Conservation (phyloP, 1,140 invertebrate genomes). For the Sitobion miscanthi region DNA sequence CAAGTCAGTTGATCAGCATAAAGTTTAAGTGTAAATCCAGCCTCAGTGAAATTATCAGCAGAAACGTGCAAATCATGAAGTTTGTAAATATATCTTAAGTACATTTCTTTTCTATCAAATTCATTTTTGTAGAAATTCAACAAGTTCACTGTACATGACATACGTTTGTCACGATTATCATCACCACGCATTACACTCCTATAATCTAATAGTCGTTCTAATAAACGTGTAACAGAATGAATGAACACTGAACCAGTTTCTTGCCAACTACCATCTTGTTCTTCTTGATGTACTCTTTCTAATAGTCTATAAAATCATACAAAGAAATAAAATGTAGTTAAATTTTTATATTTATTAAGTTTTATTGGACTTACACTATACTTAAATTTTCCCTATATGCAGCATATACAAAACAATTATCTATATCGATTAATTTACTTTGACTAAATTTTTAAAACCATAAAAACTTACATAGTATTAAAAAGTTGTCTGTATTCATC, state of each 20-base stretch:
- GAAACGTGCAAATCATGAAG: conserved; percentile 91
- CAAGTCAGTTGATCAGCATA: conserved; percentile 92
- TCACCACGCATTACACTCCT: conserved; percentile 89
- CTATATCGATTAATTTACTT: neutral
- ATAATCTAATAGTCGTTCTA: conserved; percentile 91
- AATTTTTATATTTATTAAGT: neutral
- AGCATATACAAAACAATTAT: conserved; percentile 36
- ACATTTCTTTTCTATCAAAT: conserved; percentile 95
- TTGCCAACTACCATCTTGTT: conserved; percentile 79
- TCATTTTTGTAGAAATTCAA: conserved; percentile 98
- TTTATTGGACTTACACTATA: conserved; percentile 77
- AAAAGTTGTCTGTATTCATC: conserved; percentile 90
- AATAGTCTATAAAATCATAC: conserved; percentile 71
- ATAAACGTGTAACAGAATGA: conserved; percentile 83
- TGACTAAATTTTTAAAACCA: neutral
- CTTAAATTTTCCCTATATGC: conserved; percentile 84
- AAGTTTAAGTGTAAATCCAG: conserved; percentile 91
- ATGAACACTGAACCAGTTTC: conserved; percentile 91
- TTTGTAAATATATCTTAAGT: conserved; percentile 95
- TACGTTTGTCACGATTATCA: conserved; percentile 90
- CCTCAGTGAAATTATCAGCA: conserved; percentile 95
- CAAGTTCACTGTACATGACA: conserved; percentile 97
- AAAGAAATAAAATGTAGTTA: conserved; percentile 23
- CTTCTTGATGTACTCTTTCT: conserved; percentile 81
- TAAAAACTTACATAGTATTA: conserved; percentile 86